Conservation (phyloP, 2,113 vertebrate species). For the Nycticebus coucang region DNA sequence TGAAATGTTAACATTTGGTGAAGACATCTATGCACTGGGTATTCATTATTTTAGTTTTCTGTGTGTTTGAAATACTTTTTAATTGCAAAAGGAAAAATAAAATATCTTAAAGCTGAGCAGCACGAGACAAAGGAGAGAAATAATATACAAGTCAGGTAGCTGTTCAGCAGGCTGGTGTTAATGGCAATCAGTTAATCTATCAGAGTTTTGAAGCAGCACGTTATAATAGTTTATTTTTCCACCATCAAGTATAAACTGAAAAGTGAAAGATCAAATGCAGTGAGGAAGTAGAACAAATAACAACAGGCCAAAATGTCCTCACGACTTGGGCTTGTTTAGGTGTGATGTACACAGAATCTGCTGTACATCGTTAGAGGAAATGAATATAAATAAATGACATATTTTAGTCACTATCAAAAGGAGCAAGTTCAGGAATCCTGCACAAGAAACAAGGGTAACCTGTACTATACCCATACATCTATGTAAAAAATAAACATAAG, state of each 20-base stretch:
- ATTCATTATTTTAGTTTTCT: constrained; percentile 28
- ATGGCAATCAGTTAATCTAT: constrained; percentile 19
- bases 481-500: background rate
- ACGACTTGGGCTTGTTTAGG: background rate
- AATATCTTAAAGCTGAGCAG: background rate
- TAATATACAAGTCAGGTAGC: background rate
- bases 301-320: background rate
- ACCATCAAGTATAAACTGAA: background rate
- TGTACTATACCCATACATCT: background rate
- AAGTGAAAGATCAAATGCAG: background rate
- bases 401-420: constrained; percentile 17
- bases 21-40: background rate
- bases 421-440: background rate
- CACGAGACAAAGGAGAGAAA: background rate
- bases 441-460: background rate
- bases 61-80: background rate
- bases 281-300: background rate
- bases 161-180: background rate
- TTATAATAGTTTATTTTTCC: background rate
- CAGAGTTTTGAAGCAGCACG: background rate
- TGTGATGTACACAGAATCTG: background rate
- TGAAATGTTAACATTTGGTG: background rate
- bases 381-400: constrained; percentile 15
- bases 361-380: background rate
- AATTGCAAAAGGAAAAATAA: background rate